Conservation (phyloP, 2,797 vertebrate genomes). For the Heteromormyrus szaboi region DNA sequence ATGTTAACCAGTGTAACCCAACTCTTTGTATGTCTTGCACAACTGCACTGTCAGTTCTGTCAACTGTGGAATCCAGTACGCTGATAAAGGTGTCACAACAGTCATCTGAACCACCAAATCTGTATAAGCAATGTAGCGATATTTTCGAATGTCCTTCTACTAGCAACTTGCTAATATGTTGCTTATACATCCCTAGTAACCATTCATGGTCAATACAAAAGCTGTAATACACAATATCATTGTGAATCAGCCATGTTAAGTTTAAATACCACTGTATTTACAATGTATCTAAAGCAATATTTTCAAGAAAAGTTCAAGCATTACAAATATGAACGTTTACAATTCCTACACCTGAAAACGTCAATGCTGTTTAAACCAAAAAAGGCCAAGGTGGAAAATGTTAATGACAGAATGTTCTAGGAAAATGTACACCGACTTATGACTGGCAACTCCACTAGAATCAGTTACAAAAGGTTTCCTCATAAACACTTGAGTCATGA, state of each 20-base stretch:
- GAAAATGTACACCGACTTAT: neutral
- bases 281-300: neutral
- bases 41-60: neutral
- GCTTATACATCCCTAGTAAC: neutral
- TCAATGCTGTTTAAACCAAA: neutral
- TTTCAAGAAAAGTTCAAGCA: neutral
- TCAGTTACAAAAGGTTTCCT: neutral
- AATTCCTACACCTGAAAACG: neutral
- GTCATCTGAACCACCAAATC: neutral
- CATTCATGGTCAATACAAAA: neutral
- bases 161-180: neutral
- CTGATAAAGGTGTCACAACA: neutral
- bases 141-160: neutral
- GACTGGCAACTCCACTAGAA: neutral
- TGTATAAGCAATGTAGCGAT: neutral
- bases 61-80: neutral
- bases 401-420: neutral
- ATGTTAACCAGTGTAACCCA: neutral
- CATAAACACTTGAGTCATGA: neutral
- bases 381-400: neutral
- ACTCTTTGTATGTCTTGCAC: neutral
- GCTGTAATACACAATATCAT: neutral
- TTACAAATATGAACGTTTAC: neutral
- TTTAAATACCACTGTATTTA: neutral
- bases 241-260: neutral